A percentile compares a stretch with the other conserved stretches of the same genome.
Evolutionary conservation across 2,888 invertebrate genomes (phyloP).

Genomic region (Tortrix viridana): DNA sequence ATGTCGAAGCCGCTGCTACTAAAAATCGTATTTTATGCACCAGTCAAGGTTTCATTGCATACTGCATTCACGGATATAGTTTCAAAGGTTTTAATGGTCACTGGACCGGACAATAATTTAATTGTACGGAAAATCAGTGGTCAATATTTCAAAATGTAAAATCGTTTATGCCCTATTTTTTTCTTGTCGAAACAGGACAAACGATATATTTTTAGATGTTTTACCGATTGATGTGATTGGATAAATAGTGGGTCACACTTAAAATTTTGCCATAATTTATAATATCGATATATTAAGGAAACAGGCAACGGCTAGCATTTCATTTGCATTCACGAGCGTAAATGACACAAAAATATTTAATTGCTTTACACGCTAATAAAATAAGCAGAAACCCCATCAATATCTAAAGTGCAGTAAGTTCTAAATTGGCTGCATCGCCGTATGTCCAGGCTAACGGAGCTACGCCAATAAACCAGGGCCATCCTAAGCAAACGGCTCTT

Average conservation of each 20-base stretch:
- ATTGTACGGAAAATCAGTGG: slow-evolving; percentile 5
- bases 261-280: too few relatives aligned
- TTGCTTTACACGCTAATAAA: not conserved
- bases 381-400: not conserved
- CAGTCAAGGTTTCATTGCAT: slow-evolving; percentile 49
- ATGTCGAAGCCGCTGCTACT: slow-evolving; percentile 45
- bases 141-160: too few relatives aligned
- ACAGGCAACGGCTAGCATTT: too few relatives aligned
- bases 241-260: too few relatives aligned
- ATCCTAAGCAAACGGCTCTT: slow-evolving; percentile 32
- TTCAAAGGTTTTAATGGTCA: slow-evolving; percentile 19
- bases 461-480: slow-evolving; percentile 18
- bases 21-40: slow-evolving; percentile 52
- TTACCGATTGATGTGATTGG: too few relatives aligned
- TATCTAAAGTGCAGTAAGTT: slow-evolving; percentile 3
- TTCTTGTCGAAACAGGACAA: too few relatives aligned
- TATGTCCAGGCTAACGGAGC: slow-evolving; percentile 17
- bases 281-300: too few relatives aligned
- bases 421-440: slow-evolving; percentile 14
- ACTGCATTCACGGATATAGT: slow-evolving; percentile 36
- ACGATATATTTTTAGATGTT: too few relatives aligned
- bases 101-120: slow-evolving; percentile 30
- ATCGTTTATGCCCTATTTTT: too few relatives aligned
- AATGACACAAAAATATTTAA: not conserved
- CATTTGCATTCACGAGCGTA: too few relatives aligned